phyloP scores from a whole-genome alignment of 2,888 invertebrate genomes.

The Nephrotoma flavescens region DNA sequence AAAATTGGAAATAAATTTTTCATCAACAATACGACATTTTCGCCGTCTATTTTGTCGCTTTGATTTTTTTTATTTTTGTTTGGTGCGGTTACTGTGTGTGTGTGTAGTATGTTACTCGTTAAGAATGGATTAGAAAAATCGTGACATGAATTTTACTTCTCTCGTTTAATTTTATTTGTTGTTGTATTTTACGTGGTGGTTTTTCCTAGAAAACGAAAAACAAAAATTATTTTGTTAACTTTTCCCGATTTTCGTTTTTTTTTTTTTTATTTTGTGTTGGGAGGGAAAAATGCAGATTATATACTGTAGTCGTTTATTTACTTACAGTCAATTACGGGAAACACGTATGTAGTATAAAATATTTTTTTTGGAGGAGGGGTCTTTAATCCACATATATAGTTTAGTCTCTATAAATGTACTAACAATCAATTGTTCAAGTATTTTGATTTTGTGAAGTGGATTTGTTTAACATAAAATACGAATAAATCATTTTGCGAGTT shows the following conservation, averaged over 20 bases:
- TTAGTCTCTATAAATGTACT: neutral
- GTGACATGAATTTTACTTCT: neutral
- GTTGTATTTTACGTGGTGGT: neutral
- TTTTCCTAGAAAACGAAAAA: neutral
- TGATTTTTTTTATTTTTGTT: too few species aligned
- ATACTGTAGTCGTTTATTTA: neutral
- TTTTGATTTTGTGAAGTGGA: neutral
- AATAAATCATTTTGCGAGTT: neutral
- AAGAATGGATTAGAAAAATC: neutral
- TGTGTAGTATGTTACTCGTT: neutral
- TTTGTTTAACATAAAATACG: neutral
- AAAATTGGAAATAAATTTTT: neutral
- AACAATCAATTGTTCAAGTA: neutral
- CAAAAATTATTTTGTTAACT: neutral
- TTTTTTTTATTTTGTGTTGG: neutral
- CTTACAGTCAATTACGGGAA: neutral
- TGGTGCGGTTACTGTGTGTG: neutral
- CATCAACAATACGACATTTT: neutral
- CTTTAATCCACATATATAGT: neutral
- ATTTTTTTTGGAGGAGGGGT: neutral
- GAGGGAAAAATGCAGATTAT: neutral
- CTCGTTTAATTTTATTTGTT: neutral
- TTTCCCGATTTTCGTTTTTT: neutral
- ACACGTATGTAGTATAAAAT: neutral
- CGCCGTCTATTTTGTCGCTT: neutral